Conservation (phyloP, 2,888 invertebrate genomes). For the Scrobipalpa atriplicella region DNA sequence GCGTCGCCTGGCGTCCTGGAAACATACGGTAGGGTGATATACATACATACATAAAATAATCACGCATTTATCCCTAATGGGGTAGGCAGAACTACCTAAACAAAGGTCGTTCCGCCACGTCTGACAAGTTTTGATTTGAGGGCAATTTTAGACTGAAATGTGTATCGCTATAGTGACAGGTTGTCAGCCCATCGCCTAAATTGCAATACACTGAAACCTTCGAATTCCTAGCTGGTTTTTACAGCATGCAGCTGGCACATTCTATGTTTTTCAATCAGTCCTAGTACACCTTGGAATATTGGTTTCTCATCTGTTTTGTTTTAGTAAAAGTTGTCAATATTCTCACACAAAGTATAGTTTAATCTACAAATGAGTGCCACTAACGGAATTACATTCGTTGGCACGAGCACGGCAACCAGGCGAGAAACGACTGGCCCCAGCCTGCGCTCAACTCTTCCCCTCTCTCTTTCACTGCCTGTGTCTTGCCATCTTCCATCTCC, state of each 20-base stretch:
- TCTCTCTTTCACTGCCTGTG: not conserved
- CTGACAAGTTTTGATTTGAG: too few species aligned
- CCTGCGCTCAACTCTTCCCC: not conserved
- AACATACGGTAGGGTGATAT: not conserved
- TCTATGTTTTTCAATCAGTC: not conserved
- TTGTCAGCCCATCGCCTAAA: too few species aligned
- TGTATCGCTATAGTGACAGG: too few species aligned
- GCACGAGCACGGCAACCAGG: slow-evolving; percentile 46
- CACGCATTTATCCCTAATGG: too few species aligned
- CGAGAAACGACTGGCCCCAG: slow-evolving; percentile 32
- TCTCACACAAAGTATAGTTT: not conserved
- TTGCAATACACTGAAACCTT: too few species aligned
- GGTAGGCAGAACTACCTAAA: too few species aligned
- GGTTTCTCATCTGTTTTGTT: too few species aligned
- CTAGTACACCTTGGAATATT: too few species aligned
- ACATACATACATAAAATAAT: too few species aligned
- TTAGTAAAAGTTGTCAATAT: too few species aligned
- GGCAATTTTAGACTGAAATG: too few species aligned
- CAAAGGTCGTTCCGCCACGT: not conserved
- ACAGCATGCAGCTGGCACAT: not conserved
- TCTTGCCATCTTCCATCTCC: slow-evolving; percentile 13
- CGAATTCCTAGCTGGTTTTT: too few species aligned
- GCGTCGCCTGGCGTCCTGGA: slow-evolving; percentile 32
- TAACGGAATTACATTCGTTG: slow-evolving; percentile 59
- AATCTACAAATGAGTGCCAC: slow-evolving; percentile 40